Percentiles rank a stretch among this genome's conserved stretches.
Evolutionary conservation across 2,888 invertebrate genomes (phyloP).

Genomic region (Gisinianus flammeolus): DNA sequence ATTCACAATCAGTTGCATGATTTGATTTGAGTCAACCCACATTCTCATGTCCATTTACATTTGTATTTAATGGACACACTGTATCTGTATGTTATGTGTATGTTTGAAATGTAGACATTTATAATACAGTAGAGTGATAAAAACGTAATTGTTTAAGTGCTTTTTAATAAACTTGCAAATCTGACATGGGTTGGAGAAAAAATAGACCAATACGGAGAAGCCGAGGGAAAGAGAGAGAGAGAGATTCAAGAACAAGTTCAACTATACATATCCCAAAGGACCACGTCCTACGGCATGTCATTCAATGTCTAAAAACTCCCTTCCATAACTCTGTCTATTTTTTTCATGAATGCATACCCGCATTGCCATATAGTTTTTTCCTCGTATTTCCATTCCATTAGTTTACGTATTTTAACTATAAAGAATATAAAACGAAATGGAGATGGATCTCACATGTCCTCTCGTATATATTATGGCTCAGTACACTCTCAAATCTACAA

Average conservation of each 20-base stretch:
- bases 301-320: conserved; percentile 12
- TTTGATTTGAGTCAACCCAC: no score
- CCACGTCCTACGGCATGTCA: conserved; percentile 6
- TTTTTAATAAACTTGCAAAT: conserved; percentile 17
- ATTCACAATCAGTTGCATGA: no score
- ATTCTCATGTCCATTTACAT: no score
- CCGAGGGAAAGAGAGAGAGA: no score
- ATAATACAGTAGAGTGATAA: no score
- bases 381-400: no score
- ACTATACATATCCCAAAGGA: conserved; percentile 1
- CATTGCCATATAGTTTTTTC: neutral
- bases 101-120: no score
- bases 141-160: conserved; percentile 16
- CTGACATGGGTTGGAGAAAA: neutral
- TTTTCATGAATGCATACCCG: neutral
- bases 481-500: neutral
- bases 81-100: no score
- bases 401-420: neutral
- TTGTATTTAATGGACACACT: no score
- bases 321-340: neutral
- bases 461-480: neutral
- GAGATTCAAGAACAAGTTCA: neutral
- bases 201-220: neutral
- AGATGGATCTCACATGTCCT: neutral
- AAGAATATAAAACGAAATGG: neutral